Evolutionary conservation across 2,888 invertebrate genomes (phyloP), one percentile per base, ranked within the genome.

Genomic region (Drepana falcataria): DNA sequence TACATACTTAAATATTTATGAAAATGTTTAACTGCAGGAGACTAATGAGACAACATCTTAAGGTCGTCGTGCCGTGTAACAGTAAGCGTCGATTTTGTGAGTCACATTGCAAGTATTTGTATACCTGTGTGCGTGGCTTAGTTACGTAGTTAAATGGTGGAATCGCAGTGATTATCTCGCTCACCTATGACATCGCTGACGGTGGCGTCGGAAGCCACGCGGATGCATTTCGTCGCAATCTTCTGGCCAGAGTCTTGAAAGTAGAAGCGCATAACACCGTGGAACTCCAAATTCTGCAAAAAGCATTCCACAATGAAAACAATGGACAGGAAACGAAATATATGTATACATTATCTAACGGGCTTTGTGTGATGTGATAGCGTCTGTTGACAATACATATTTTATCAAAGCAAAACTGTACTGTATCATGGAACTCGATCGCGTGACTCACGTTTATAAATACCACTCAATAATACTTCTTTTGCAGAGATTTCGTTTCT

Each of bases 201-300:
- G 48, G 98, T 98, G 51, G 99, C 99, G 69, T 98, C 97, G 58
- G 98, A 98, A 52, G 99, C 97, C 52, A 99, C 99, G 55, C 99
- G 94, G 71, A 99, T 98, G 87, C 99, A 99, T 92, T 99, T 99
- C 51, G 99, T 99, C 55, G 99, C 98, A 59, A 99, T 98, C 92
- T 99, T 99, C 89, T 98, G 98, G 52, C 98, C 98, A 54, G 97
- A 96, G 88, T 99, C 99, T 96, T 99, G 99, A 87, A 98, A 99
- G 91, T 99, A 99, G 92, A 99, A 99, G 72, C 99, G 95, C 98
- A 99, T 99, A 59, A 99, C 99, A 51, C 99, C 99, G 90, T 99
- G 98, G 89, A 99, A 99, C 87, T 99, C 98, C 88, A 98, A 93
- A 76, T 98, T 96, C 98, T 99, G 92, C 44, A 93, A 92, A 73